Conservation (phyloP, 2,113 vertebrate genomes). For the Eubucco bourcierii region DNA sequence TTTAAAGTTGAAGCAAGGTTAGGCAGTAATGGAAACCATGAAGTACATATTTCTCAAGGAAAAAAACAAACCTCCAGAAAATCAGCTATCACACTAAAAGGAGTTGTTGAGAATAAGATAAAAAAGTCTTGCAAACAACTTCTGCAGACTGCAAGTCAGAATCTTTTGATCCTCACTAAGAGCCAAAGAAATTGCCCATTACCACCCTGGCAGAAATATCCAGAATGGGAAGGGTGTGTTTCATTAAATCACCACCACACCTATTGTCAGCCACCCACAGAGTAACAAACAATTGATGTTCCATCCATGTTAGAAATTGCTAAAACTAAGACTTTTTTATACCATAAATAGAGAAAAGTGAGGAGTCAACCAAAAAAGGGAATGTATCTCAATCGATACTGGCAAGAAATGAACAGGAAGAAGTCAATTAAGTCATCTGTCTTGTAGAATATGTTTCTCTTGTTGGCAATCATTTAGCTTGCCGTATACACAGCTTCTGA, state of each 20-base stretch:
- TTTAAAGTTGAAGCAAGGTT: neutral
- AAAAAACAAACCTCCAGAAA: neutral
- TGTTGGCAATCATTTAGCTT: neutral
- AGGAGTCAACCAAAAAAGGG: neutral
- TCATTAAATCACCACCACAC: neutral
- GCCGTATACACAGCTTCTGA: neutral
- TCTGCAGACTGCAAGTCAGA: neutral
- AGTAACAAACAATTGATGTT: neutral
- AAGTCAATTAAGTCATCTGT: neutral
- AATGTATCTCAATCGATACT: neutral
- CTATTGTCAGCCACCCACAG: neutral
- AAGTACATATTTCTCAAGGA: neutral
- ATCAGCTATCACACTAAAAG: neutral
- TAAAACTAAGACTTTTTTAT: neutral
- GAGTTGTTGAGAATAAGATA: neutral
- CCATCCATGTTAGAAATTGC: neutral
- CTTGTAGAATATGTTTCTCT: neutral
- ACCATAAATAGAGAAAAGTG: neutral
- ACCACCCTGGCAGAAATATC: neutral
- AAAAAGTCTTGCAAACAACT: conserved; percentile 11
- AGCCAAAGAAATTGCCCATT: neutral
- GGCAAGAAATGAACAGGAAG: neutral
- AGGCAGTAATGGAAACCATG: neutral
- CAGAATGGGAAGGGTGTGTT: neutral
- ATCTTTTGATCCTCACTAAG: conserved; percentile 9